These are phyloP conservation scores for Mormyrus proboscirostris DNA, from an alignment of 2,797 vertebrate species.

Conservation along the genomic window DNA sequence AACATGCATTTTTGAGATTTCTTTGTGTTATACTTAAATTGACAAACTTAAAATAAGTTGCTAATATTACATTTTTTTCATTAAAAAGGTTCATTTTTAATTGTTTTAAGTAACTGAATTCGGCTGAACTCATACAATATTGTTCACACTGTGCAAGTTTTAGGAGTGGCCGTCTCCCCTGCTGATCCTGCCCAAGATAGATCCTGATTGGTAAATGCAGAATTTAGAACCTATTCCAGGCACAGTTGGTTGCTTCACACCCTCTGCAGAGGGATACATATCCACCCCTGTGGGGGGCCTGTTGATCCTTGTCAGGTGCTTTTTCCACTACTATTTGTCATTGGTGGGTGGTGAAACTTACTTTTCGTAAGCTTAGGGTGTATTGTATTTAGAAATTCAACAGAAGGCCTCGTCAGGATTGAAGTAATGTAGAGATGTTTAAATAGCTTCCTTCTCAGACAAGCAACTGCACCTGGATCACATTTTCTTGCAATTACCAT, in stretches of 20 bases:
- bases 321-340: neutral
- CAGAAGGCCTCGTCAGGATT: neutral
- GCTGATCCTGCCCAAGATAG: neutral
- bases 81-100: neutral
- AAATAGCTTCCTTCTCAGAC: slow-evolving; percentile 13
- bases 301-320: slow-evolving; percentile 2
- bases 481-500: slow-evolving; percentile 20
- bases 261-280: neutral
- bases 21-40: neutral
- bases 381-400: neutral
- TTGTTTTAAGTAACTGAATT: neutral
- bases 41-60: neutral
- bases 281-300: neutral
- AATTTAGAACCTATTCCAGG: neutral
- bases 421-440: slow-evolving; percentile 13
- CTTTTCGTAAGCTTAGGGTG: neutral
- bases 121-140: too few relatives aligned
- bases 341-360: neutral
- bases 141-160: too few relatives aligned
- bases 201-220: neutral
- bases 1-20: neutral
- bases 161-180: neutral
- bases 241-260: neutral
- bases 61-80: neutral
- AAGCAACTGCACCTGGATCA: slow-evolving; percentile 23